Percentiles rank a stretch among this genome's conserved stretches.
Evolutionary conservation across 92 coral and sea anemone genomes (phyloP).

Genomic region (Epizoanthus illoricatus): DNA sequence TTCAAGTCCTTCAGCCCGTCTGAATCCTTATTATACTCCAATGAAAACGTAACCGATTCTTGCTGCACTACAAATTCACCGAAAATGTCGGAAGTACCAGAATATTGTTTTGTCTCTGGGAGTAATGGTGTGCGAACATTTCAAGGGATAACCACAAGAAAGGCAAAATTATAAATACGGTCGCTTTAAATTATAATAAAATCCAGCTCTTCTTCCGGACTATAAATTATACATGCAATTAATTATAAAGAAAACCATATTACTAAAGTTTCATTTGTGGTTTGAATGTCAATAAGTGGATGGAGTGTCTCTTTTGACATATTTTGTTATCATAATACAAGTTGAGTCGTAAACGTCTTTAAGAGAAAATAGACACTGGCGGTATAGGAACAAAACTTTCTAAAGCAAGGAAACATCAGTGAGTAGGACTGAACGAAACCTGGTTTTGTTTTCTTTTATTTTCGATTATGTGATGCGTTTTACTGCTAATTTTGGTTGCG

Average conservation of each 20-base stretch:
- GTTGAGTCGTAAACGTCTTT: background rate
- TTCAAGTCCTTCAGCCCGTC: too few relatives aligned
- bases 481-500: slow-evolving; percentile 3
- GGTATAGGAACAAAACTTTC: background rate
- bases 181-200: background rate
- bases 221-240: slow-evolving; percentile 27
- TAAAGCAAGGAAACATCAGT: too few relatives aligned
- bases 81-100: too few relatives aligned
- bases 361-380: background rate
- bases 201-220: slow-evolving; percentile 10
- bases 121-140: background rate
- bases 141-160: background rate
- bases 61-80: too few relatives aligned
- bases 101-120: background rate
- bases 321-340: background rate
- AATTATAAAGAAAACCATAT: slow-evolving; percentile 11
- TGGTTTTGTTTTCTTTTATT: background rate
- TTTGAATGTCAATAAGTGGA: background rate
- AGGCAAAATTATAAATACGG: background rate
- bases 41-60: too few relatives aligned
- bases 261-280: slow-evolving; percentile 23
- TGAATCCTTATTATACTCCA: too few relatives aligned
- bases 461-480: background rate
- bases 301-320: slow-evolving; percentile 16
- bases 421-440: too few relatives aligned